Evolutionary conservation across 2,113 vertebrate species (phyloP).

Genomic region (Lota lota): DNA sequence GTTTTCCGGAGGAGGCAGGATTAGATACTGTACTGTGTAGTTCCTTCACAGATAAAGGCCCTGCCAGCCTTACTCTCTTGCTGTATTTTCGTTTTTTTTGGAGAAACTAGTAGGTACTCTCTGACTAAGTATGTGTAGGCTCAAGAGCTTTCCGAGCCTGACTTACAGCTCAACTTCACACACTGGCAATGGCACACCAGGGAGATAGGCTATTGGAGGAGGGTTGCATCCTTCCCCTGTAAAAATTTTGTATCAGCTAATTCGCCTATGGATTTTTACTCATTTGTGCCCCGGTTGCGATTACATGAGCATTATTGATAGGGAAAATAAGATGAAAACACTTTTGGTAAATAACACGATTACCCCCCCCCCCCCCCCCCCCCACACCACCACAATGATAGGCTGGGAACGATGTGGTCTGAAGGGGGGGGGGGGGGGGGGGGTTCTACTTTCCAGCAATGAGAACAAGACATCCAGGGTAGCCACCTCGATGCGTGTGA

Average conservation of each 20-base stretch:
- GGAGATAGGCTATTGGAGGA: background rate
- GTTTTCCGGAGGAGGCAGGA: too few relatives aligned
- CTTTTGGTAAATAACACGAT: constrained; percentile 48
- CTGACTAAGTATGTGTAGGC: constrained; percentile 2
- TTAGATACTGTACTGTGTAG: too few relatives aligned
- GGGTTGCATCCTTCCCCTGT: background rate
- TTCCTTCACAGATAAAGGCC: too few relatives aligned
- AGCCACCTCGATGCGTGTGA: constrained; percentile 58
- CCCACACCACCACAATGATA: constrained; percentile 31
- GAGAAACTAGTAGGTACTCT: background rate
- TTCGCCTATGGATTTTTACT: constrained; percentile 45
- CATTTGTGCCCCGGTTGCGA: constrained; percentile 22
- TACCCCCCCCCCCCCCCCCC: background rate
- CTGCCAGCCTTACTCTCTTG: too few relatives aligned
- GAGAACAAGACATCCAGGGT: constrained; percentile 47
- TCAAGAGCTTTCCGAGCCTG: constrained; percentile 9
- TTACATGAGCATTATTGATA: constrained; percentile 26
- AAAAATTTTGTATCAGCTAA: background rate
- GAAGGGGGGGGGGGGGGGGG: background rate
- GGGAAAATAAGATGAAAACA: constrained; percentile 36
- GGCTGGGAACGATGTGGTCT: constrained; percentile 46
- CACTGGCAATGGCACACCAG: background rate
- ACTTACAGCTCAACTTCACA: constrained; percentile 7
- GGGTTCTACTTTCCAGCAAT: constrained; percentile 32
- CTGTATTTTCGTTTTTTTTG: too few relatives aligned